Evolutionary conservation across 2,797 vertebrate species (phyloP), one percentile per base, ranked within the genome.

Genomic region (Hybognathus amarus): DNA sequence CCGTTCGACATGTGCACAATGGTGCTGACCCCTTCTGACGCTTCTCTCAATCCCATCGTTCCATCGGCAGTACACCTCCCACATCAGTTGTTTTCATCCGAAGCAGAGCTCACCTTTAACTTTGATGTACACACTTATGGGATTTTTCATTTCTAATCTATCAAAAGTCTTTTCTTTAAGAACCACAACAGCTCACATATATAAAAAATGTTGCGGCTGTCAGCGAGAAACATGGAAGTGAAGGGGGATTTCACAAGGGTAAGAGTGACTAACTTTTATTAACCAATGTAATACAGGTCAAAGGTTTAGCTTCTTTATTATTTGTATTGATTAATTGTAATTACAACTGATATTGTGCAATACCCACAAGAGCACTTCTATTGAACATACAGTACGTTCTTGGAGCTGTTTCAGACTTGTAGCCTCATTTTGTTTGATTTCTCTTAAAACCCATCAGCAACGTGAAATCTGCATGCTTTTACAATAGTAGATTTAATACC

Each of bases 1-100:
- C 83, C 30, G 71, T 67, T 84, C 82, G 82, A 85, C 80, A 85
- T 54, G 12, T 69, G 71, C 80, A 86, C 83, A 86, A 85, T 86
- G 82, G 80, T 74, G 13, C 79, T 85, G 56, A 83, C 82, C 84
- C 76, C 79, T 66, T 80, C 83, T 50, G 27, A 85, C 7, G 61
- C 79, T 61, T 67, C 82, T 79, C 80, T 69, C 75, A 73, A 79
- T 77, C 83, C 59, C 68, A 78, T 78, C 81, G 22, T 73, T 68
- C 36, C 59, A 56, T 40, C 61, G 3, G 17, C 47, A 38, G 40
- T 74, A 71, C 59, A 42, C 54, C 68, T 79, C 63, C 67, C 71
- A 75, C 54, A 54, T 82, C 27, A 82, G 84, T 66, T 63, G 81
- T 63, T 77, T 56, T 66, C 66, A 73, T 66, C 54, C 73, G 56